Evolutionary conservation across 2,888 invertebrate genomes (phyloP), one percentile per base, ranked within the genome.

Genomic region (Dendrolimus houi): DNA sequence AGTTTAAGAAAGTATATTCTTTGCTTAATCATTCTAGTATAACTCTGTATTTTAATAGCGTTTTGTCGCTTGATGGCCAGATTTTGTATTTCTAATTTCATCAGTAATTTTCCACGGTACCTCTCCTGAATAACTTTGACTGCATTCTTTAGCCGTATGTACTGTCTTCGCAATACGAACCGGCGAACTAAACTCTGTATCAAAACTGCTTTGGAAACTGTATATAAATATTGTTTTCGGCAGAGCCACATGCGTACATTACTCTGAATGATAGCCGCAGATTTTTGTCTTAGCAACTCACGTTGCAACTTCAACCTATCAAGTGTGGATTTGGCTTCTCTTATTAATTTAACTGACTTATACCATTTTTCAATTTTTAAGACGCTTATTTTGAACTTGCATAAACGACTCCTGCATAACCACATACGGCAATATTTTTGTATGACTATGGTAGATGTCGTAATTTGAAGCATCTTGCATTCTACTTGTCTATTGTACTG

Each of bases 321-420:
- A 9, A 86, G 66, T 53, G 62, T 72, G 6, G 59, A 59, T 65
- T 77, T 82, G 10, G 86, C 85, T 66, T 78, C 71, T 57, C 68
- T 74, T 12, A 79, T 75, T 59, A 72, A 62, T 62, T 69, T 79
- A 2, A 77, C 54, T 64, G 85, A 87, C 63, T 70, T 83, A 68
- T 89, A 92, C 85, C 89, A 92, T 12, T 70, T 77, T 69, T 94
- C 93, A 56, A 94, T 90, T 62, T 74, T 86, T 0, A 77, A 56
- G 9, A 87, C 86, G n/a, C 92, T 89, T 0, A 57, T 67, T 68
- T 91, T 86, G 56, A 73, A 66, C 58, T 67, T 79, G 1, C 62
- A 62, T 42, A 82, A 68, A 9, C 73, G 81, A 52, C 66, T 81
- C 2, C 77, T 74, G 60, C 77, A 78, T 3, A 77, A 64, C 80